phyloP scores from a whole-genome alignment of 2,888 invertebrate species.

The Amblyteles armatorius region DNA sequence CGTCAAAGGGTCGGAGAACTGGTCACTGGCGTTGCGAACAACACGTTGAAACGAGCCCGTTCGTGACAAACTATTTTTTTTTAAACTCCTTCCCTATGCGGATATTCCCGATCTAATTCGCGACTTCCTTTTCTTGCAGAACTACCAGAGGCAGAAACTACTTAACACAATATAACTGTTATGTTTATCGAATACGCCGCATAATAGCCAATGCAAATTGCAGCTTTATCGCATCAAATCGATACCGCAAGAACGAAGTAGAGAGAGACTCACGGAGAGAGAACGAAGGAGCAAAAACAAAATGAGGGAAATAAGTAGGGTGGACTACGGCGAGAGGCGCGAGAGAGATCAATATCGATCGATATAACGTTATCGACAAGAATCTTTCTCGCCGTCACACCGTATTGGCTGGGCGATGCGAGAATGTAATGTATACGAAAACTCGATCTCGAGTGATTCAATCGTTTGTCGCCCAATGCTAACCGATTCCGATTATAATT shows the following conservation, averaged over 20 bases:
- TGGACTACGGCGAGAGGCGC: constrained; percentile 69
- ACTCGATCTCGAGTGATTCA: constrained; percentile 59
- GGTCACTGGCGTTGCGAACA: constrained; percentile 67
- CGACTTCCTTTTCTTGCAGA: constrained; percentile 3
- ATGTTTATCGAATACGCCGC: constrained; percentile 53
- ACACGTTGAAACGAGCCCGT: constrained; percentile 73
- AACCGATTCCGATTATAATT: constrained; percentile 63
- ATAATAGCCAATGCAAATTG: constrained; percentile 60
- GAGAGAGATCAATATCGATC: constrained; percentile 78
- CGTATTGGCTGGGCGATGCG: constrained; percentile 37
- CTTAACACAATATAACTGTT: constrained; percentile 56
- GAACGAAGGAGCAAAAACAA: constrained; percentile 3
- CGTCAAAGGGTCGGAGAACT: constrained; percentile 42
- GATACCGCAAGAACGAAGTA: constrained; percentile 19
- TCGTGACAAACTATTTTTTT: constrained; percentile 62
- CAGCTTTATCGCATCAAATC: constrained; percentile 57
- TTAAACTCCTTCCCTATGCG: background rate
- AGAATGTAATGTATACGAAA: constrained; percentile 15
- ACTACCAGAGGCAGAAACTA: constrained; percentile 24
- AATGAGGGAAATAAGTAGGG: constrained; percentile 31
- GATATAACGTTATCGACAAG: constrained; percentile 67
- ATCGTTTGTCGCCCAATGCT: constrained; percentile 64
- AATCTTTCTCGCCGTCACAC: constrained; percentile 56
- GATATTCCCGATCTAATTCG: background rate
- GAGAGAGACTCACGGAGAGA: constrained; percentile 12